Percentiles rank a stretch among this genome's conserved stretches.
Evolutionary conservation across 2,797 vertebrate genomes (phyloP).

Genomic region (Neosilurus hyrtlii): DNA sequence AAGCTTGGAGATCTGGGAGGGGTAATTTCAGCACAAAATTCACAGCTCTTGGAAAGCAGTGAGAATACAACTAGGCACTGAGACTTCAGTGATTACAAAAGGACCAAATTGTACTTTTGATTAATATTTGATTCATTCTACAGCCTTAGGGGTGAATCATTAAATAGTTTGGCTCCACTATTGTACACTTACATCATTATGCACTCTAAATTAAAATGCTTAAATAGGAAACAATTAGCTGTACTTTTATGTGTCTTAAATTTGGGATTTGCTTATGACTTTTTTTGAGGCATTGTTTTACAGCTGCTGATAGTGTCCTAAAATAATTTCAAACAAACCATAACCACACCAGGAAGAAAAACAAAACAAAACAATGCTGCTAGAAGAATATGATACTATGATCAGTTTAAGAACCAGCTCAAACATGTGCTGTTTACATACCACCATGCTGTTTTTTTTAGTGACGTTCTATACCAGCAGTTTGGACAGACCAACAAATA

Average conservation of each 20-base stretch:
- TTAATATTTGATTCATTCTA: slow-evolving; percentile 31
- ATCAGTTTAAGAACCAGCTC: background rate
- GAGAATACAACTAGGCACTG: slow-evolving; percentile 17
- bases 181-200: slow-evolving; percentile 18
- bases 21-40: background rate
- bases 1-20: background rate
- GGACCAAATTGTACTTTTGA: slow-evolving; percentile 34
- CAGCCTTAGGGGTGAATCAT: slow-evolving; percentile 33
- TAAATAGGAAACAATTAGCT: slow-evolving; percentile 29
- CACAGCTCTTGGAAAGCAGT: slow-evolving; percentile 7
- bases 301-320: background rate
- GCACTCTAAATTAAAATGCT: slow-evolving; percentile 23
- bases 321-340: background rate
- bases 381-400: background rate
- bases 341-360: background rate
- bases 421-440: background rate
- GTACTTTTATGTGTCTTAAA: background rate
- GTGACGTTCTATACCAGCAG: background rate
- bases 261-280: slow-evolving; percentile 10
- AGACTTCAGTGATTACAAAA: slow-evolving; percentile 25
- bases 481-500: background rate
- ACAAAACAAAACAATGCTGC: background rate
- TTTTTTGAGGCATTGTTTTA: slow-evolving; percentile 8
- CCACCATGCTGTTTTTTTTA: slow-evolving; percentile 3
- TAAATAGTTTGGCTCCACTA: slow-evolving; percentile 28